Percentiles rank a stretch among this genome's conserved stretches.
These are phyloP conservation scores for Mionectes olivaceus DNA, from an alignment of 2,797 vertebrate species.

Conservation along the genomic window DNA sequence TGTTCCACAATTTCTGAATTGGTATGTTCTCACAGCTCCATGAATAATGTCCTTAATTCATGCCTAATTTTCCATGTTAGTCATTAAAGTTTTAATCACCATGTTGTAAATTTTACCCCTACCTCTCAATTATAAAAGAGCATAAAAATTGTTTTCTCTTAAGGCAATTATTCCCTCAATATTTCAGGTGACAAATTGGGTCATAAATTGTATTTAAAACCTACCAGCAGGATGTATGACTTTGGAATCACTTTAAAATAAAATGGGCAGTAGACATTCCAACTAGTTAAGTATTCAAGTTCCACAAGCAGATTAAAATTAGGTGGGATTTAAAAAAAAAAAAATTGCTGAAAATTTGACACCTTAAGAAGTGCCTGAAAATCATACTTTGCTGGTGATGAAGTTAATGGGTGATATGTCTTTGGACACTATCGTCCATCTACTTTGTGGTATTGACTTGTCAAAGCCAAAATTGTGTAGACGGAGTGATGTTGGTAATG, in stretches of 20 bases:
- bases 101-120: background rate
- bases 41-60: background rate
- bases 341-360: background rate
- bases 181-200: slow-evolving; percentile 19
- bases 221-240: background rate
- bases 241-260: slow-evolving; percentile 31
- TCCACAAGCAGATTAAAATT: slow-evolving; percentile 10
- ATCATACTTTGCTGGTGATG: background rate
- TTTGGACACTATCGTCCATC: background rate
- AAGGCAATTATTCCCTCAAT: background rate
- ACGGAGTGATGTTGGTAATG: rapidly evolving
- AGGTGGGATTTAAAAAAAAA: background rate
- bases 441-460: background rate
- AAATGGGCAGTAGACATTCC: background rate
- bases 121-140: background rate
- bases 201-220: slow-evolving; percentile 49
- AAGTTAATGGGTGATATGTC: background rate
- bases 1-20: slow-evolving; percentile 11
- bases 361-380: background rate
- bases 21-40: background rate
- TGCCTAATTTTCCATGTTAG: background rate
- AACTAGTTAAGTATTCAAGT: background rate
- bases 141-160: background rate
- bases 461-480: background rate
- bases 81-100: background rate